Percentiles rank a stretch among this genome's conserved stretches.
Evolutionary conservation across 2,113 vertebrate species (phyloP).

Genomic region (Castor canadensis): DNA sequence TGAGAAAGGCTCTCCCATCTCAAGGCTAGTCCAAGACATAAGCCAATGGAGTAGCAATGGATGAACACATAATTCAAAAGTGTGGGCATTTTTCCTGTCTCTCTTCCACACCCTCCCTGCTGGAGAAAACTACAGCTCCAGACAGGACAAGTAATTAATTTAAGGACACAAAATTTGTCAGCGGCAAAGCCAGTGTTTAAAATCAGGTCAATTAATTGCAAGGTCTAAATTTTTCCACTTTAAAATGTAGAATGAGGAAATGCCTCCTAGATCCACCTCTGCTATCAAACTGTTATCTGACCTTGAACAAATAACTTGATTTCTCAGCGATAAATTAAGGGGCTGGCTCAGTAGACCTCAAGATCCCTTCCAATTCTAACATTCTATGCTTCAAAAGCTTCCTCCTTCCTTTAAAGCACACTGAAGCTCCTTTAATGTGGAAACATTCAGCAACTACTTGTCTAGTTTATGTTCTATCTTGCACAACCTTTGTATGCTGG

Average conservation of each 20-base stretch:
- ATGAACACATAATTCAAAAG: no score
- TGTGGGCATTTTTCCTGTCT: not conserved
- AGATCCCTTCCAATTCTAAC: not conserved
- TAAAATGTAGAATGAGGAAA: not conserved
- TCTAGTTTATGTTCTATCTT: not conserved
- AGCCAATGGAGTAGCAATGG: rapidly evolving
- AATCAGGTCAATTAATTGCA: not conserved
- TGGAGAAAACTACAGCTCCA: not conserved
- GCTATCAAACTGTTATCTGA: not conserved
- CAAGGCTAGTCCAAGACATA: not conserved
- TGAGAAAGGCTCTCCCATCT: not conserved
- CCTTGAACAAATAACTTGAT: not conserved
- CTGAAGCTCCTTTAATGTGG: not conserved
- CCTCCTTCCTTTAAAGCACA: not conserved
- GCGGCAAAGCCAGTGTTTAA: not conserved
- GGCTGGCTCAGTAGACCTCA: not conserved
- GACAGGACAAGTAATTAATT: not conserved
- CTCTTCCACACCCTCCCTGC: not conserved
- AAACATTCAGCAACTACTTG: not conserved
- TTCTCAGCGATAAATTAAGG: not conserved
- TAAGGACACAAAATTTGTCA: not conserved
- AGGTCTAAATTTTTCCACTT: not conserved
- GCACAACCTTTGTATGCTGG: not conserved
- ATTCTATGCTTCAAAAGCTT: slow-evolving; percentile 8
- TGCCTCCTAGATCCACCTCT: not conserved